A percentile compares a stretch with the other conserved stretches of the same genome.
phyloP scores from a whole-genome alignment of 2,113 vertebrate species.

The Laticauda colubrina region DNA sequence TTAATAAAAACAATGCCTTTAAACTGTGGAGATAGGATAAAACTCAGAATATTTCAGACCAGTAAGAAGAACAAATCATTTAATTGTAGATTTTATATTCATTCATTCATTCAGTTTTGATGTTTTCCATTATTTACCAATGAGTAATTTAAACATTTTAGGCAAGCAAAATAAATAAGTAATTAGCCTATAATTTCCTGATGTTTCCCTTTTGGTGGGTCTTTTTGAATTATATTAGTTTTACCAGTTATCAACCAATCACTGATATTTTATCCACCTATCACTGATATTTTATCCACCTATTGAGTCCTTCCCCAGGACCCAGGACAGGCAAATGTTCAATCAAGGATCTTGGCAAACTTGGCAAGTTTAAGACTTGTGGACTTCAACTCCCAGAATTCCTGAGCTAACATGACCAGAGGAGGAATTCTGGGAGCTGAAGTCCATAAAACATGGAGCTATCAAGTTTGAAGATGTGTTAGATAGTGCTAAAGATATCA shows the following conservation, averaged over 20 bases:
- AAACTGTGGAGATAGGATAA: neutral
- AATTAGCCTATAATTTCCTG: neutral
- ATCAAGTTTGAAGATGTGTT: too few species aligned
- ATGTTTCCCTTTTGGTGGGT: neutral
- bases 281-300: neutral
- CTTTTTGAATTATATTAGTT: neutral
- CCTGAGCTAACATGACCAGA: too few species aligned
- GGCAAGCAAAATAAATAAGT: neutral
- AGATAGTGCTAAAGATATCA: neutral
- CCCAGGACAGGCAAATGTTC: neutral
- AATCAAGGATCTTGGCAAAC: too few species aligned
- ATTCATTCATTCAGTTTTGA: neutral
- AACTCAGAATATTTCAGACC: neutral
- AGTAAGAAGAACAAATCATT: neutral
- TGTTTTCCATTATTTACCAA: neutral
- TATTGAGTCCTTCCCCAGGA: neutral
- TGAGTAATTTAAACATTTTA: neutral
- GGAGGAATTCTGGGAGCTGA: too few species aligned
- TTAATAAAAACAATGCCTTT: neutral
- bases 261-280: neutral
- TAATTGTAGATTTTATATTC: neutral
- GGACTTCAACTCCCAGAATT: too few species aligned
- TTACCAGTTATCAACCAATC: neutral
- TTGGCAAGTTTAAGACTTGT: too few species aligned
- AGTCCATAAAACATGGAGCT: too few species aligned